Conservation (phyloP, 2,113 vertebrate species). For the Elaphurus davidianus region DNA sequence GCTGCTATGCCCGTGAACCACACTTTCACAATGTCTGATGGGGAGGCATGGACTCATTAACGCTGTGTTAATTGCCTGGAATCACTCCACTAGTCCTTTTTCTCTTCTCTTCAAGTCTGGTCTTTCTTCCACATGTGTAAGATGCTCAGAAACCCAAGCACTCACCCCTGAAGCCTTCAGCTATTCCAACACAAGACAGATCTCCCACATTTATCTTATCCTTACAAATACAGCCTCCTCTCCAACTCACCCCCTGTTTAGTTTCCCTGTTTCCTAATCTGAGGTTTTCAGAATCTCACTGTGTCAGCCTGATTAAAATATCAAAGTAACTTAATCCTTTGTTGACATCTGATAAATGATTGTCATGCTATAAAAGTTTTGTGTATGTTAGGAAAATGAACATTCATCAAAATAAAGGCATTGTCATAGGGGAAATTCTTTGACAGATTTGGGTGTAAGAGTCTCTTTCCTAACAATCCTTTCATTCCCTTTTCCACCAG, state of each 20-base stretch:
- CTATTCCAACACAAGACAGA: background rate
- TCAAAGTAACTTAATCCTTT: background rate
- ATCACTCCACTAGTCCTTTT: background rate
- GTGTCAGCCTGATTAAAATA: slow-evolving; percentile 4
- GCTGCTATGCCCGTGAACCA: background rate
- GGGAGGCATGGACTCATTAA: accelerated
- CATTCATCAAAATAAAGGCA: background rate
- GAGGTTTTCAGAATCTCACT: background rate
- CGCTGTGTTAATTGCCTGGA: no score
- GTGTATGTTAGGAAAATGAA: background rate
- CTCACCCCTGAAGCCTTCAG: accelerated
- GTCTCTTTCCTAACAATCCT: background rate
- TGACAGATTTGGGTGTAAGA: background rate
- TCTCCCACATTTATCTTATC: background rate
- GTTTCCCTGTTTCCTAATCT: background rate
- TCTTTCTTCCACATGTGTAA: background rate
- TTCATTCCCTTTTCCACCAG: background rate
- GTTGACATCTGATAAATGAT: background rate
- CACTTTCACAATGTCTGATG: accelerated
- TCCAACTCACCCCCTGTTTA: background rate
- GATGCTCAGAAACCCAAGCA: background rate
- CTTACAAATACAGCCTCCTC: background rate
- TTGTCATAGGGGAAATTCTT: background rate
- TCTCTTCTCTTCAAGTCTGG: background rate
- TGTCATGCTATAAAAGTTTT: background rate